phyloP scores from a whole-genome alignment of 1,140 invertebrate genomes.

The Eumaeus atala region DNA sequence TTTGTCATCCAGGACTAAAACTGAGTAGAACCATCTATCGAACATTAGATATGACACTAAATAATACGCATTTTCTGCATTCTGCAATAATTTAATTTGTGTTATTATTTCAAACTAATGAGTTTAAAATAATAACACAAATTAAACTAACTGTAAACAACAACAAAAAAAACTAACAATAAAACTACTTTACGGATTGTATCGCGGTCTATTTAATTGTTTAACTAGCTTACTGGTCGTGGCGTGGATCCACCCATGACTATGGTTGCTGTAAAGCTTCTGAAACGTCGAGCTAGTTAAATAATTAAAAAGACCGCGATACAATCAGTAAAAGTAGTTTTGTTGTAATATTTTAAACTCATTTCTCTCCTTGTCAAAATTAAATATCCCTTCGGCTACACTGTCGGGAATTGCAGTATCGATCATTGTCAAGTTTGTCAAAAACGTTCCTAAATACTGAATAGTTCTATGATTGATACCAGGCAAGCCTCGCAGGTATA shows the following conservation, averaged over 20 bases:
- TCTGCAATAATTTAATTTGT: constrained; percentile 96
- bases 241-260: no score
- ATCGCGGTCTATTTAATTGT: no score
- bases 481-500: constrained; percentile 85
- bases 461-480: constrained; percentile 94
- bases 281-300: no score
- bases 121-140: no score
- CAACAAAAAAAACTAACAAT: no score
- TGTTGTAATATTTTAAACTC: no score
- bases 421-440: constrained; percentile 99
- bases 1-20: constrained; percentile 90
- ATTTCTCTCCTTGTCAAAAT: constrained; percentile 98
- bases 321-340: no score
- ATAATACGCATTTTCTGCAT: constrained; percentile 97
- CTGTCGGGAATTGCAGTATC: constrained; percentile 96
- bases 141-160: no score
- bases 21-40: constrained; percentile 93
- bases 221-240: no score
- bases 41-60: constrained; percentile 89
- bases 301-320: no score
- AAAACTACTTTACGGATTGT: no score
- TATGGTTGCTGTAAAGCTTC: no score
- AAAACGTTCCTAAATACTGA: constrained; percentile 97
- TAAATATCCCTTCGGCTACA: constrained; percentile 90
- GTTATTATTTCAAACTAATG: constrained; percentile 99